phyloP scores from a whole-genome alignment of 1,140 invertebrate species.

The Paracyclopina nana region DNA sequence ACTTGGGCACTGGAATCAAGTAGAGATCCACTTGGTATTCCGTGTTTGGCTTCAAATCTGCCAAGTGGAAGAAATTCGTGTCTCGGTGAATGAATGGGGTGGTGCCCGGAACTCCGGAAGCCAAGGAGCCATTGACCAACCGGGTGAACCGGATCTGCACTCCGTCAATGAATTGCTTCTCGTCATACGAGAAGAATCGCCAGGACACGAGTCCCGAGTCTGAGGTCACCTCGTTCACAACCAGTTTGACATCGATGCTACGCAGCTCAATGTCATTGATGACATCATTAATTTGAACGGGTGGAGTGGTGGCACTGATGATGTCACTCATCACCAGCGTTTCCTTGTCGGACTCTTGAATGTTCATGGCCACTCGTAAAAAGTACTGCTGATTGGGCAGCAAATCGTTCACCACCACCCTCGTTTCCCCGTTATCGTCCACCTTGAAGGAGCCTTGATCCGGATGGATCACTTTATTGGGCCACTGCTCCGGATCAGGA shows the following conservation, averaged over 20 bases:
- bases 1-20: constrained; percentile 47
- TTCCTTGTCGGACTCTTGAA: neutral
- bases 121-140: neutral
- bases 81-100: constrained; percentile 53
- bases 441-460: neutral
- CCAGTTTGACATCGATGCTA: constrained; percentile 44
- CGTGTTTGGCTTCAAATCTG: constrained; percentile 45
- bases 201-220: constrained; percentile 53
- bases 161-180: constrained; percentile 50
- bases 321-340: neutral
- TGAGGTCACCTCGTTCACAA: constrained; percentile 47
- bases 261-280: neutral
- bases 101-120: constrained; percentile 38
- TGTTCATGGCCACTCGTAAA: constrained; percentile 1
- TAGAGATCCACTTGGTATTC: constrained; percentile 52
- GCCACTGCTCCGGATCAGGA: constrained; percentile 8
- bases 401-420: neutral
- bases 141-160: constrained; percentile 38
- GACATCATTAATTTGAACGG: neutral
- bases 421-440: neutral
- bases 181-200: constrained; percentile 55
- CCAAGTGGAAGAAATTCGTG: constrained; percentile 45
- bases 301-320: neutral
- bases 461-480: neutral
- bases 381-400: constrained; percentile 9